Evolutionary conservation across 2,888 invertebrate species (phyloP).

Genomic region (Eristalinus aeneus): DNA sequence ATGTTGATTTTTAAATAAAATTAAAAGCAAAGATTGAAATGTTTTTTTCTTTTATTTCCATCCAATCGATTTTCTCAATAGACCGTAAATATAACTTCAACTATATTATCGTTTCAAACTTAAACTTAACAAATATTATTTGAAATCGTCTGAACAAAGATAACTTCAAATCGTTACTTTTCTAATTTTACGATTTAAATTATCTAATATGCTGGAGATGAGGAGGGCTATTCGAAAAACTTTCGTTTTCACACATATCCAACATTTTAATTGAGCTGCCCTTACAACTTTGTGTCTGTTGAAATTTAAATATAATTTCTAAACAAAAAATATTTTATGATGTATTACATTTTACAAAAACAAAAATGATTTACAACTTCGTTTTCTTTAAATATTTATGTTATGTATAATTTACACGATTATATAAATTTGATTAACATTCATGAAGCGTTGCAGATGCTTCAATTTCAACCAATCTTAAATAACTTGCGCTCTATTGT

Average conservation of each 20-base stretch:
- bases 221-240: not conserved
- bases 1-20: not conserved
- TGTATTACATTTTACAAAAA: slow-evolving; percentile 28
- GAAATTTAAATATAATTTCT: not conserved
- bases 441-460: slow-evolving; percentile 31
- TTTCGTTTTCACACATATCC: not conserved
- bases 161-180: not conserved
- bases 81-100: slow-evolving; percentile 27
- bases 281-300: not conserved
- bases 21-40: slow-evolving; percentile 3
- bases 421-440: slow-evolving; percentile 22
- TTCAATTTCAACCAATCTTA: slow-evolving; percentile 22
- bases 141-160: not conserved
- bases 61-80: slow-evolving; percentile 43
- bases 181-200: not conserved
- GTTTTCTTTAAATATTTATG: slow-evolving; percentile 18
- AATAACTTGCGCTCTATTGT: not conserved
- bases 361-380: slow-evolving; percentile 43
- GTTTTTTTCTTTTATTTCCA: slow-evolving; percentile 30
- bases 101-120: slow-evolving; percentile 35
- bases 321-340: not conserved
- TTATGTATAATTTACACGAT: slow-evolving; percentile 39
- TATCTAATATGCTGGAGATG: not conserved
- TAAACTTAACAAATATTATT: slow-evolving; percentile 30
- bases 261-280: not conserved